These are phyloP conservation scores for Montipora capricornis DNA, from an alignment of 64 coral and sea anemone species.

Conservation along the genomic window DNA sequence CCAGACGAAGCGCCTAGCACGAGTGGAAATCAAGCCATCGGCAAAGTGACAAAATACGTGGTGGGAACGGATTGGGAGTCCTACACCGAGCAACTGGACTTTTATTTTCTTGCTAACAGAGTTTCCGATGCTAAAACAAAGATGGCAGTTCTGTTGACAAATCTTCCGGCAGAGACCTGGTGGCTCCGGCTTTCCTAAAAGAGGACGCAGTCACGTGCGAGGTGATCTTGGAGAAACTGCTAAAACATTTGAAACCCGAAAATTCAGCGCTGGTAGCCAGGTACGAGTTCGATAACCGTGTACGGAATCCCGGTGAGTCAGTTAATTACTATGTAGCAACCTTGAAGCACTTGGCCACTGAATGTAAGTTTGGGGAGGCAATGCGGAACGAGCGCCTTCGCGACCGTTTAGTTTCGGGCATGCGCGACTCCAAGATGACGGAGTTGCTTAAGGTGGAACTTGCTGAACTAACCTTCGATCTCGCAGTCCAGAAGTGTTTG, in stretches of 20 bases:
- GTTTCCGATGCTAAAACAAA: background rate
- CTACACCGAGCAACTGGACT: no score
- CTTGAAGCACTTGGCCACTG: background rate
- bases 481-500: constrained; percentile 19
- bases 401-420: background rate
- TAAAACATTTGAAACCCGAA: no score
- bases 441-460: constrained; percentile 35
- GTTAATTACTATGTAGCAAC: no score
- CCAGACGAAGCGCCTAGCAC: background rate
- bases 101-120: background rate
- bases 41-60: constrained; percentile 52
- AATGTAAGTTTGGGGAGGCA: background rate
- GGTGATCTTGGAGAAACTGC: no score
- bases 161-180: no score
- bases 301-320: no score
- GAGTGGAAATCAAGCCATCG: background rate
- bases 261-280: no score
- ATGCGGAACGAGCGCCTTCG: no score
- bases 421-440: constrained; percentile 7
- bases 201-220: no score
- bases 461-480: background rate
- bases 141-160: no score
- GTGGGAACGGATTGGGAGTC: constrained; percentile 34
- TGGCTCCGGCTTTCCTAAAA: background rate
- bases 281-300: no score